Percentiles rank a stretch among this genome's conserved stretches.
Evolutionary conservation across 2,113 vertebrate genomes (phyloP).

Genomic region (Nothoprocta pentlandii): DNA sequence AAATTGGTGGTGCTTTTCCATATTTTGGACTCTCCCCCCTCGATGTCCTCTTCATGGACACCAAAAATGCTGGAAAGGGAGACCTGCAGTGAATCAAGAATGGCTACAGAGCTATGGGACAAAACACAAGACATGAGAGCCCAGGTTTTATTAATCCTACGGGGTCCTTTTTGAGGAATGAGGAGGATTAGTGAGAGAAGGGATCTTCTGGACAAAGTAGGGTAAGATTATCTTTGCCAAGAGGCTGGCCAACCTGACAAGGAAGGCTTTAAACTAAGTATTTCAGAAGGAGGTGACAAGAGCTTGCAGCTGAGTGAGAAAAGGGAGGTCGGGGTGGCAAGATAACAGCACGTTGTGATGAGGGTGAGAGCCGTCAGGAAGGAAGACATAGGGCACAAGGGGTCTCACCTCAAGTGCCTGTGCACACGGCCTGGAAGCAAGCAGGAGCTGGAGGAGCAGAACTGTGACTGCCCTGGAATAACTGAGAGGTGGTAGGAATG

Average conservation of each 20-base stretch:
- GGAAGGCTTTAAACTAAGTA: neutral
- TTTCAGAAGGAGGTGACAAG: neutral
- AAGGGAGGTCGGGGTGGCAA: neutral
- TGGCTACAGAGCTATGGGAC: neutral
- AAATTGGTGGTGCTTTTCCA: neutral
- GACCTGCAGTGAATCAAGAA: neutral
- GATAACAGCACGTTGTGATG: neutral
- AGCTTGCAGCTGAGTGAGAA: neutral
- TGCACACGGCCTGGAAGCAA: neutral
- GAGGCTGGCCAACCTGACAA: too few relatives aligned
- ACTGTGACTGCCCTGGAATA: too few relatives aligned
- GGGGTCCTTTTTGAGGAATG: neutral
- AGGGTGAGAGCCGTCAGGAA: neutral
- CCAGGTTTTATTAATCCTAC: neutral
- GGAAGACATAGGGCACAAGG: neutral
- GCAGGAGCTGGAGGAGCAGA: too few relatives aligned
- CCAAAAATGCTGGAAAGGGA: neutral
- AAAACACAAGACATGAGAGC: neutral
- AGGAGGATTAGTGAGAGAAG: neutral
- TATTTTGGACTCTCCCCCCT: neutral
- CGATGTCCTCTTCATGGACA: rapidly evolving
- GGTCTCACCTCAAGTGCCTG: neutral
- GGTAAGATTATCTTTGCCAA: too few relatives aligned
- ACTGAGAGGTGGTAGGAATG: too few relatives aligned
- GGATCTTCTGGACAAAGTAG: too few relatives aligned